Evolutionary conservation across 2,888 invertebrate genomes (phyloP).

Genomic region (Acleris laterana): DNA sequence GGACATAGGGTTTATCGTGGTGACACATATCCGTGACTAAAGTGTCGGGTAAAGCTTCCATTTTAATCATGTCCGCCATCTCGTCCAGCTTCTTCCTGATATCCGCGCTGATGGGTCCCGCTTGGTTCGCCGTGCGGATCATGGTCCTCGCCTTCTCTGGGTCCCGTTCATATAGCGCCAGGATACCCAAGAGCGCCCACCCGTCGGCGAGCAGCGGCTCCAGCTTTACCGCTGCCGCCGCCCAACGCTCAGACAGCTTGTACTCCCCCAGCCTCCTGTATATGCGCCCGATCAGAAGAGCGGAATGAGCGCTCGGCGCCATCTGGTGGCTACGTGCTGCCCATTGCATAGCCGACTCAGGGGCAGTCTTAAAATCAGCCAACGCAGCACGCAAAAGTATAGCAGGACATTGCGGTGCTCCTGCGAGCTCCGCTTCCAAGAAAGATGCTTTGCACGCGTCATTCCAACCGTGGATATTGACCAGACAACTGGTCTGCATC

Average conservation of each 20-base stretch:
- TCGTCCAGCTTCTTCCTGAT: constrained; percentile 61
- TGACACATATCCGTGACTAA: constrained; percentile 66
- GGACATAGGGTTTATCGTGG: constrained; percentile 57
- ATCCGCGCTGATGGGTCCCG: constrained; percentile 63
- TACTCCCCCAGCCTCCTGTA: constrained; percentile 58
- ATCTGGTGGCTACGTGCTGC: constrained; percentile 70
- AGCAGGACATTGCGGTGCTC: constrained; percentile 56
- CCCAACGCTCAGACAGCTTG: constrained; percentile 69
- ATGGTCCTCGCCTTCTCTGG: constrained; percentile 63
- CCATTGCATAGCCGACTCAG: constrained; percentile 62
- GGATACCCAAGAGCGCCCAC: constrained; percentile 70
- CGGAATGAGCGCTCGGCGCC: constrained; percentile 66
- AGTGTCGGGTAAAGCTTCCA: constrained; percentile 60
- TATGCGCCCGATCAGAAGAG: constrained; percentile 64
- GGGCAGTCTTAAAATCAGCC: constrained; percentile 53
- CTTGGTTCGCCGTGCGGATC: constrained; percentile 70
- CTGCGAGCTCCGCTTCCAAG: constrained; percentile 60
- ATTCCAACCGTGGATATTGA: constrained; percentile 62
- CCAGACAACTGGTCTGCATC: constrained; percentile 64
- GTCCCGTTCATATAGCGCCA: constrained; percentile 63
- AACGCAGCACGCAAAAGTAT: constrained; percentile 64
- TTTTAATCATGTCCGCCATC: constrained; percentile 53
- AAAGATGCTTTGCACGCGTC: constrained; percentile 61
- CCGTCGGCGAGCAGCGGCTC: constrained; percentile 73
- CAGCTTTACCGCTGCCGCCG: constrained; percentile 64